These are phyloP conservation scores for Lipophrys pholis DNA, from an alignment of 2,113 vertebrate species.

Conservation along the genomic window DNA sequence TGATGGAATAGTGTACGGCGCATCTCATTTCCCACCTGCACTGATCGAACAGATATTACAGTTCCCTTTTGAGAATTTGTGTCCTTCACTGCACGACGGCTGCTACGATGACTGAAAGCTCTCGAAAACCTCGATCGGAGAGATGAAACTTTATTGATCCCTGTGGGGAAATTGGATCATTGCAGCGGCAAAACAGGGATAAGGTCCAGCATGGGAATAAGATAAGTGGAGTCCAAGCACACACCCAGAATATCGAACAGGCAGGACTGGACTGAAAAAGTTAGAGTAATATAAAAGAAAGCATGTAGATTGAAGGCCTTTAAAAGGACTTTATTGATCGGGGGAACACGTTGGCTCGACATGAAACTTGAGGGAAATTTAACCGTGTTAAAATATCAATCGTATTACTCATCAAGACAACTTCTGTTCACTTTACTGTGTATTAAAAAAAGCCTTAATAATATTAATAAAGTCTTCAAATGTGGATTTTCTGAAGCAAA, in stretches of 20 bases:
- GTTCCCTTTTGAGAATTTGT: conserved; percentile 43
- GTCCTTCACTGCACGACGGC: conserved; percentile 46
- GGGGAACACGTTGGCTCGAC: background rate
- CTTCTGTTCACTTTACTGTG: too few species aligned
- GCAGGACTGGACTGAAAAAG: background rate
- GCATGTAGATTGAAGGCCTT: background rate
- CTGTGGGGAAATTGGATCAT: conserved; percentile 65
- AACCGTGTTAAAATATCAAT: background rate
- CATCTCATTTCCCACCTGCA: conserved; percentile 40
- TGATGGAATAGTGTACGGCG: conserved; percentile 20
- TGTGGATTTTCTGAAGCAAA: too few species aligned
- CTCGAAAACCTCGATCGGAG: conserved; percentile 56
- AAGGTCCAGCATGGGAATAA: conserved; percentile 53
- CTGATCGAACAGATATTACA: conserved; percentile 54
- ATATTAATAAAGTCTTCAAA: too few species aligned
- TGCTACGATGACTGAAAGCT: conserved; percentile 53
- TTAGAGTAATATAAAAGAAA: background rate
- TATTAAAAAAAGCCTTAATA: too few species aligned
- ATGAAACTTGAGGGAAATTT: background rate
- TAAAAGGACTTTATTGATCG: background rate
- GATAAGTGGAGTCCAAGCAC: conserved; percentile 35
- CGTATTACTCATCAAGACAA: background rate
- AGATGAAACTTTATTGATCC: conserved; percentile 72
- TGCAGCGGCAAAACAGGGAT: conserved; percentile 52
- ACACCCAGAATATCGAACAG: conserved; percentile 20